phyloP scores from a whole-genome alignment of 2,888 invertebrate genomes.

The Endotricha flammealis region DNA sequence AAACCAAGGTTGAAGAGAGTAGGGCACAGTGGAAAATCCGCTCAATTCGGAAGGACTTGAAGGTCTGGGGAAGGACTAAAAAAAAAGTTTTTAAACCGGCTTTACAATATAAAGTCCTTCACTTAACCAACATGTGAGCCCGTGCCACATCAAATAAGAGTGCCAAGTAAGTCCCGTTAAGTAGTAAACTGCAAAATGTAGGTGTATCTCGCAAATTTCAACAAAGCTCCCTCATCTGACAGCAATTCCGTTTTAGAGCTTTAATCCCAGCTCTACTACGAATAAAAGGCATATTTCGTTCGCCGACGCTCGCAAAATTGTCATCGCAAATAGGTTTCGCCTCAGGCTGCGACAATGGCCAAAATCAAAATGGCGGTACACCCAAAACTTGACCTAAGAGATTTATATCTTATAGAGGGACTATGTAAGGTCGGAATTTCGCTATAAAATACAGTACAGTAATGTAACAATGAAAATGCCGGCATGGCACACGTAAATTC shows the following conservation, averaged over 20 bases:
- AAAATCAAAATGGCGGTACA: conserved; percentile 35
- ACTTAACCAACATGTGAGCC: too few species aligned
- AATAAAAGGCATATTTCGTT: conserved; percentile 78
- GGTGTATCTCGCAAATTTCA: conserved; percentile 62
- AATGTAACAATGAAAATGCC: conserved; percentile 76
- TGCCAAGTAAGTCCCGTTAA: too few species aligned
- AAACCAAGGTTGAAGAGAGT: too few species aligned
- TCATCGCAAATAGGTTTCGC: conserved; percentile 78
- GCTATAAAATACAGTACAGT: conserved; percentile 29
- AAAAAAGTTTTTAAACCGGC: too few species aligned
- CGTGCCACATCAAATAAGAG: too few species aligned
- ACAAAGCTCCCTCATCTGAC: conserved; percentile 61
- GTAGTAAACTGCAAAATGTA: conserved; percentile 27
- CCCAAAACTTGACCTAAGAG: too few species aligned
- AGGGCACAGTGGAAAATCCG: too few species aligned
- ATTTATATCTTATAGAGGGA: too few species aligned
- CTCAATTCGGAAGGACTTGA: too few species aligned
- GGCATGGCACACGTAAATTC: conserved; percentile 75
- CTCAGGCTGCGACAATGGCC: conserved; percentile 39
- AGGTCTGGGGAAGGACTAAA: too few species aligned
- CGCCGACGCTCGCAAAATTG: conserved; percentile 74
- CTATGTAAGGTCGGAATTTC: conserved; percentile 29
- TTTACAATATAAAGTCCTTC: too few species aligned
- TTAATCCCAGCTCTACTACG: conserved; percentile 72
- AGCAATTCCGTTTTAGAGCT: conserved; percentile 75